A percentile compares a stretch with the other conserved stretches of the same genome.
phyloP scores from a whole-genome alignment of 2,888 invertebrate genomes.

The Pseudococcus viburni region DNA sequence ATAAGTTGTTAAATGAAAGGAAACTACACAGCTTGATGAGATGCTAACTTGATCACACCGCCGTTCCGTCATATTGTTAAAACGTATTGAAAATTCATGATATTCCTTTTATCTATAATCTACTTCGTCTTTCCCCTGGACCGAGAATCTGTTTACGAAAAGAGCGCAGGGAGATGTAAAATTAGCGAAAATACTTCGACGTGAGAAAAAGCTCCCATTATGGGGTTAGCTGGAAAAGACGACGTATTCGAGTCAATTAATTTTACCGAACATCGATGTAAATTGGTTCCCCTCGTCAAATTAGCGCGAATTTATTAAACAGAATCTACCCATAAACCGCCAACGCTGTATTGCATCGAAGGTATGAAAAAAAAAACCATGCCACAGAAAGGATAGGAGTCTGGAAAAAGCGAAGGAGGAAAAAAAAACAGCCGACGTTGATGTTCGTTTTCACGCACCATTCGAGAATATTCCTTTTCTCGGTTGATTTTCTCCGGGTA shows the following conservation, averaged over 20 bases:
- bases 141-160: not conserved
- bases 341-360: not conserved
- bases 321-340: not conserved
- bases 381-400: not conserved
- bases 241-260: slow-evolving; percentile 44
- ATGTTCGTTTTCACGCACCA: slow-evolving; percentile 8
- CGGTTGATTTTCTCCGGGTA: slow-evolving; percentile 2
- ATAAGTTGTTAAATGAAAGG: slow-evolving; percentile 29
- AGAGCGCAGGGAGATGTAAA: not conserved
- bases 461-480: slow-evolving; percentile 1
- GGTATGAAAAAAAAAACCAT: not conserved
- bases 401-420: not conserved
- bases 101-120: slow-evolving; percentile 37
- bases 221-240: not conserved
- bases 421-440: not conserved
- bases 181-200: slow-evolving; percentile 24
- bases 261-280: slow-evolving; percentile 14
- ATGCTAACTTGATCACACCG: slow-evolving; percentile 17
- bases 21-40: slow-evolving; percentile 17
- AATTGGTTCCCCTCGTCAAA: not conserved
- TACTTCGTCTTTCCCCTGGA: not conserved
- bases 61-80: not conserved
- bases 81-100: slow-evolving; percentile 42
- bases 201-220: not conserved
- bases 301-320: slow-evolving; percentile 1